Percentiles rank a stretch among this genome's conserved stretches.
These are phyloP conservation scores for Sinopyrophorus schimmeli DNA, from an alignment of 2,888 invertebrate species.

Conservation along the genomic window DNA sequence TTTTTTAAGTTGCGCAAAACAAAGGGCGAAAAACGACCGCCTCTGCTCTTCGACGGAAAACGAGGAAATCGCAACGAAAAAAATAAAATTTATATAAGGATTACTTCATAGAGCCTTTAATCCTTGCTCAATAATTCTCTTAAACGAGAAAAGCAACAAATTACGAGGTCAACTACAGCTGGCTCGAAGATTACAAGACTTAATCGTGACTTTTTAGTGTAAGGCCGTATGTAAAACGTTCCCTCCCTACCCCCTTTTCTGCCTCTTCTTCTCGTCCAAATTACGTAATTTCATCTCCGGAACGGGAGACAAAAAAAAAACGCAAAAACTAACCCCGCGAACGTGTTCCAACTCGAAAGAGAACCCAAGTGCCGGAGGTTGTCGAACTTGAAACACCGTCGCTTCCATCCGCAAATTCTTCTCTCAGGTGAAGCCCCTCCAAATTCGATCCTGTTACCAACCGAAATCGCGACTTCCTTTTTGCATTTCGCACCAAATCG, in stretches of 20 bases:
- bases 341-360: too few species aligned
- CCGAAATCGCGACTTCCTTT: too few species aligned
- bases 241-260: not conserved
- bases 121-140: not conserved
- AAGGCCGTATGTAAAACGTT: not conserved
- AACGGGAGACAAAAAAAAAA: too few species aligned
- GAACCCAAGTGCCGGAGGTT: too few species aligned
- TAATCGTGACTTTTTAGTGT: slow-evolving; percentile 4
- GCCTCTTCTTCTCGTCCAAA: too few species aligned
- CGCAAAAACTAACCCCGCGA: too few species aligned
- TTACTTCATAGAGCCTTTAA: not conserved
- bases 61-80: not conserved
- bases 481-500: too few species aligned
- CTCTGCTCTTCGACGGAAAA: not conserved
- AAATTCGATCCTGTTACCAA: slow-evolving; percentile 15
- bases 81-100: slow-evolving; percentile 1
- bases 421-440: slow-evolving; percentile 11
- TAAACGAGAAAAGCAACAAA: slow-evolving; percentile 4
- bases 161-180: slow-evolving; percentile 3
- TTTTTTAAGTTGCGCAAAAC: too few species aligned
- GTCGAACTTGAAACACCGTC: too few species aligned
- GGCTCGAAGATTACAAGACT: slow-evolving; percentile 4
- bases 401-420: not conserved
- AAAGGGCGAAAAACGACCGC: slow-evolving; percentile 1
- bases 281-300: too few species aligned